Evolutionary conservation across 1,140 invertebrate species (phyloP), one percentile per base, ranked within the genome.

Genomic region (Achroia grisella): DNA sequence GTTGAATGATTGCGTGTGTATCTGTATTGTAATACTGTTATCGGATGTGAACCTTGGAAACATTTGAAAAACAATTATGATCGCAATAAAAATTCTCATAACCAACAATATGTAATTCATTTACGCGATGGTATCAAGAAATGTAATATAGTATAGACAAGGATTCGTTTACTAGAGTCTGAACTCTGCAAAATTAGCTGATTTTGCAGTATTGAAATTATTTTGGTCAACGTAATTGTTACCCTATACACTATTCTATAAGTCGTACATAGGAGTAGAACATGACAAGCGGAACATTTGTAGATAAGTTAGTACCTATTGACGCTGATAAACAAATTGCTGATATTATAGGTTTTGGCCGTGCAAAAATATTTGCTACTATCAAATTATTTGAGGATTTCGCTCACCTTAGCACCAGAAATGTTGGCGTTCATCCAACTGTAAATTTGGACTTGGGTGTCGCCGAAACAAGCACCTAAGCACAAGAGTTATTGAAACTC

Each of bases 381-480:
- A 29, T 14, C 34, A 48, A 47, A 45, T 41, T 70, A 61, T 56
- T 71, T 52, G 43, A 30, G 32, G 35, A 65, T 64, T 67, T 60
- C 52, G 58, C 75, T 82, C 69, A 83, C 79, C 79, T 83, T 71
- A 73, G 67, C 54, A 68, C 58, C 59, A 58, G 73, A 62, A 56
- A 56, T 68, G 63, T 76, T 83, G 79, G 79, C 79, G 67, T 78
- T 72, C 79, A 80, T 83, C 79, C 79, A 83, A 83, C 56, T 71
- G 56, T 53, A 52, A 63, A 67, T 67, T 55, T 52, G 64, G 59
- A 63, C 67, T 42, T 70, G 68, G 65, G 67, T 66, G 71, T 68
- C 72, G 75, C 75, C 73, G 71, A 77, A 74, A 71, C 54, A 62
- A 55, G 56, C 59, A 44, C 60, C 37, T 49, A 64, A 70, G 55